These are phyloP conservation scores for Sebastes dallii DNA, from an alignment of 2,797 vertebrate species.

Conservation along the genomic window DNA sequence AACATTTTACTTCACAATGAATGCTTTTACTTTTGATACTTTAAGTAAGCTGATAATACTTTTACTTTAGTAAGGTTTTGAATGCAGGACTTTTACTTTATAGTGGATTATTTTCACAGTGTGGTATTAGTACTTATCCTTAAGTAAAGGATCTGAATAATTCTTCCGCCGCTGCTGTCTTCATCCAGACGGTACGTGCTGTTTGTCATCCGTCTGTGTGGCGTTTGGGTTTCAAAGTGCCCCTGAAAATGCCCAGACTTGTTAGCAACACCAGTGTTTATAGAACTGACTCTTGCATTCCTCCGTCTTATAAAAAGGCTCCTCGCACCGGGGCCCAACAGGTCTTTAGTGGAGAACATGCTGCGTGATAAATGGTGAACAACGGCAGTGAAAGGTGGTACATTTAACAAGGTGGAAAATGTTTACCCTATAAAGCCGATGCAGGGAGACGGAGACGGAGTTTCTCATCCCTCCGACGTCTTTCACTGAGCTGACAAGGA, in stretches of 20 bases:
- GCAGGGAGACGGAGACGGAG: conserved; percentile 1
- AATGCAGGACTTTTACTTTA: background rate
- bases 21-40: background rate
- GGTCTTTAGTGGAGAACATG: conserved; percentile 23
- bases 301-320: conserved; percentile 53
- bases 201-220: background rate
- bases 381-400: conserved; percentile 36
- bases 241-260: conserved; percentile 56
- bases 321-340: conserved; percentile 21
- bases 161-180: background rate
- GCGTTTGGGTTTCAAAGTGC: conserved; percentile 15
- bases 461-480: conserved; percentile 3
- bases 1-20: background rate
- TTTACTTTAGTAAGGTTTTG: background rate
- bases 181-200: background rate
- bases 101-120: background rate
- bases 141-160: background rate
- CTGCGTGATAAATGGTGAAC: conserved; percentile 52
- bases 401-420: conserved; percentile 69
- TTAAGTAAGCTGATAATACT: background rate
- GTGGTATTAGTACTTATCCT: too few relatives aligned
- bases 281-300: conserved; percentile 55
- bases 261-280: conserved; percentile 54
- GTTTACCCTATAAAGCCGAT: conserved; percentile 40
- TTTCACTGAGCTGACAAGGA: background rate